Evolutionary conservation across 2,113 vertebrate species (phyloP), one percentile per base, ranked within the genome.

Genomic region (Spea multiplicata): DNA sequence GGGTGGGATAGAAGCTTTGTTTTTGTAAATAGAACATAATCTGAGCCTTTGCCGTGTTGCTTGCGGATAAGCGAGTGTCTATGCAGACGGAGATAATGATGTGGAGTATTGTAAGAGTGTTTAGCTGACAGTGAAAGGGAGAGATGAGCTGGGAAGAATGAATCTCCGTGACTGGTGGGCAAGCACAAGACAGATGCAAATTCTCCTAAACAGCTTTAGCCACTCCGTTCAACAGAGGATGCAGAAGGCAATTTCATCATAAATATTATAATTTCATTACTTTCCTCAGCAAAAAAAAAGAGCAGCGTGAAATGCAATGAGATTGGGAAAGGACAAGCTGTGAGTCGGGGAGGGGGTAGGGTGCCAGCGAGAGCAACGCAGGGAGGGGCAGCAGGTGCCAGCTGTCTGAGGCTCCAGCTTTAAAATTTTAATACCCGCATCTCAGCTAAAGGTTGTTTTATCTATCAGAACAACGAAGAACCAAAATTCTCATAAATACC

Each of bases 251-350:
- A 73, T 80, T 80, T 71, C 77, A 73, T 80, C 71, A 80, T 80
- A 80, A 80, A 80, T 80, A 80, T 80, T 80, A 80, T 80, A 80
- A 80, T 80, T 80, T 80, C 77, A 80, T 80, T 80, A 80, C 77
- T 80, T 73, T 66, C 52, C 77, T 59, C 67, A 30, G 77, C 77
- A 30, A 55, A 66, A 74, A n/a, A 74, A 75, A 61, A 71, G 70
- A 80, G 44, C 70, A 73, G 70, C 77, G 71, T 80, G 77, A 80
- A 80, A 80, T 73, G 62, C 77, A 67, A 80, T 73, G 77, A 80
- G 77, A 80, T 66, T 80, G 77, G 66, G 59, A 80, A 66, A 61
- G 77, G 77, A 73, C 70, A 73, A 73, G 77, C 70, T 53, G 70
- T 55, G 50, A 64, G 76, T 7, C 17, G 76, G 76, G 68, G 30